A percentile compares a stretch with the other conserved stretches of the same genome.
Conservation (phyloP, 2,888 invertebrate species). For the Xestia xanthographa region DNA sequence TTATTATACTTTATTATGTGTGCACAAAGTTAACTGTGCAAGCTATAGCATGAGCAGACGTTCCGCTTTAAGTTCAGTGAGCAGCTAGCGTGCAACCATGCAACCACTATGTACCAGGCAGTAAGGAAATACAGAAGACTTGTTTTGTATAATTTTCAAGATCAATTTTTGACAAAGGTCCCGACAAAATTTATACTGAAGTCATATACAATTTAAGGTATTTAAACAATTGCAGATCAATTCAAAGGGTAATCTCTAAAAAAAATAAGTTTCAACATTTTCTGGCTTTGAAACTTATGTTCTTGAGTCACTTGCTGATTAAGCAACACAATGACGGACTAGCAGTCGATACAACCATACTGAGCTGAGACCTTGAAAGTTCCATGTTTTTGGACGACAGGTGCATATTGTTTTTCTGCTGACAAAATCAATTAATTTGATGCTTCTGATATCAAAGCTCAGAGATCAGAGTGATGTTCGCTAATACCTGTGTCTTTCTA, state of each 20-base stretch:
- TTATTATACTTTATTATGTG: slow-evolving; percentile 63
- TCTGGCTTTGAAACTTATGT: not conserved
- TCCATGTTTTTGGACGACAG: not conserved
- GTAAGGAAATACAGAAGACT: slow-evolving; percentile 34
- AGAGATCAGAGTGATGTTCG: not conserved
- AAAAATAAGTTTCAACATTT: not conserved
- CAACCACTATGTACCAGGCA: slow-evolving; percentile 50
- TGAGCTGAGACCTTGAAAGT: not conserved
- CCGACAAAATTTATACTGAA: not conserved
- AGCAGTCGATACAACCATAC: not conserved
- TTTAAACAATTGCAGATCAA: not conserved
- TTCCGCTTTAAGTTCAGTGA: slow-evolving; percentile 64
- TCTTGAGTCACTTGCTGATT: not conserved
- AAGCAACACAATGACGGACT: not conserved
- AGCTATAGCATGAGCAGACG: slow-evolving; percentile 59
- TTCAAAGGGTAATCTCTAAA: not conserved
- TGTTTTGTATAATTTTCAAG: not conserved
- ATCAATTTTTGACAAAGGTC: not conserved
- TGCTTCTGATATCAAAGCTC: not conserved
- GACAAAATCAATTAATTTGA: not conserved
- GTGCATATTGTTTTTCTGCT: not conserved
- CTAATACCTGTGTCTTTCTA: not conserved
- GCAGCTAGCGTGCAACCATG: slow-evolving; percentile 54
- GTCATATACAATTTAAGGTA: no score
- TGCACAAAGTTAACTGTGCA: slow-evolving; percentile 65